These are phyloP conservation scores for Lepidothrix coronata DNA, from an alignment of 2,113 vertebrate genomes.

Conservation along the genomic window DNA sequence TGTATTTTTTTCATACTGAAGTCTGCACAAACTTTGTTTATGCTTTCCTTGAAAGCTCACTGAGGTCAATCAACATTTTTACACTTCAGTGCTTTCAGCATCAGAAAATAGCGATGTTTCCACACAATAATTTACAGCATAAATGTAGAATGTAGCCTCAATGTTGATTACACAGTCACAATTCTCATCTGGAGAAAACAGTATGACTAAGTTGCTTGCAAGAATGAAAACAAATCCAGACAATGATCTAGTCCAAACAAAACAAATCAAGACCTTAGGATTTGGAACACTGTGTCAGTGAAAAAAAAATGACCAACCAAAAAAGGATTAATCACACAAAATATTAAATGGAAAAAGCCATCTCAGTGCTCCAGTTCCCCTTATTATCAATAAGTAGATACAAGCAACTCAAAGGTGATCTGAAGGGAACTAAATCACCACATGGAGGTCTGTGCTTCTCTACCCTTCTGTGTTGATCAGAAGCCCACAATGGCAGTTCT, in stretches of 20 bases:
- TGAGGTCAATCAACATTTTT: not conserved
- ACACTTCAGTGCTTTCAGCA: not conserved
- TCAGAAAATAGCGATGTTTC: not conserved
- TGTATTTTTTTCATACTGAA: not conserved
- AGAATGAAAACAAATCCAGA: not conserved
- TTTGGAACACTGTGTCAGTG: not conserved
- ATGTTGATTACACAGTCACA: not conserved
- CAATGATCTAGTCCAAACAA: not conserved
- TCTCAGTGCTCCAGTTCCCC: not conserved
- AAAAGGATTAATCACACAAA: not conserved
- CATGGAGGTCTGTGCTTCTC: not conserved
- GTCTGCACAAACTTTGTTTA: not conserved
- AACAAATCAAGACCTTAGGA: not conserved
- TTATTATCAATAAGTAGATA: not conserved
- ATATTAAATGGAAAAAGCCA: not conserved
- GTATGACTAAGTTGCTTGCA: not conserved
- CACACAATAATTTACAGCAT: not conserved
- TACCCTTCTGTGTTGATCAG: not conserved
- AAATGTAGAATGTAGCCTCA: not conserved
- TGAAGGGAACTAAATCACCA: not conserved
- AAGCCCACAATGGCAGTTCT: not conserved
- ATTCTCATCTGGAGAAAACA: not conserved
- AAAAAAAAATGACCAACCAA: not conserved
- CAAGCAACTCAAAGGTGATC: not conserved
- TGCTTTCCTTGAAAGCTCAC: not conserved